Percentiles rank a stretch among this genome's conserved stretches.
These are phyloP conservation scores for Erebia palarica DNA, from an alignment of 2,888 invertebrate genomes.

Conservation along the genomic window DNA sequence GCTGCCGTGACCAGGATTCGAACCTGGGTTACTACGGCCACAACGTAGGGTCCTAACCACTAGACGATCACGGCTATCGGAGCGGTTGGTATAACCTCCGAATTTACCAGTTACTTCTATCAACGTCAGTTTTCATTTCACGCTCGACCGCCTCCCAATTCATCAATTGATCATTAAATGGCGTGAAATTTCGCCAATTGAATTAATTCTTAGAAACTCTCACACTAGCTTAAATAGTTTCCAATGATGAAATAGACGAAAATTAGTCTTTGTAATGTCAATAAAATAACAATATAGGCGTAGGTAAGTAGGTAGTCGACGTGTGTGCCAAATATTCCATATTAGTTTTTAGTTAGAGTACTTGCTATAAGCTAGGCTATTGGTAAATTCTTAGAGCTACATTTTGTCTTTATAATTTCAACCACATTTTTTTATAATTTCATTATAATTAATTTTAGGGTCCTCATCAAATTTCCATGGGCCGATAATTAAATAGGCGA, in stretches of 20 bases:
- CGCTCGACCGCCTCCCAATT: conserved; percentile 27
- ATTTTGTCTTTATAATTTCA: too few relatives aligned
- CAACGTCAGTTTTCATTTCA: conserved; percentile 41
- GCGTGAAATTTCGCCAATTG: conserved; percentile 21
- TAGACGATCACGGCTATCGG: conserved; percentile 83
- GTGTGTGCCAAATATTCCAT: background rate
- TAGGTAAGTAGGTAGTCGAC: background rate
- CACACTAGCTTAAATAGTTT: conserved; percentile 3
- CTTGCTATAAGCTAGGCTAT: too few relatives aligned
- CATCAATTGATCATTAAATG: conserved; percentile 22
- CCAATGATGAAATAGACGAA: conserved; percentile 12
- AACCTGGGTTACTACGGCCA: conserved; percentile 90
- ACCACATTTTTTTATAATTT: too few relatives aligned
- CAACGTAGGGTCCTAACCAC: conserved; percentile 90
- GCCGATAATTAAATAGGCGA: too few relatives aligned
- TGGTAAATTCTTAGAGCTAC: too few relatives aligned
- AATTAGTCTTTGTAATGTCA: conserved; percentile 10
- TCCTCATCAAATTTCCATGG: too few relatives aligned
- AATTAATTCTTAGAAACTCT: conserved; percentile 21
- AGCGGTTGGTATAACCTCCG: conserved; percentile 26
- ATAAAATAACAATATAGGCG: background rate
- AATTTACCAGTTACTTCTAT: conserved; percentile 21
- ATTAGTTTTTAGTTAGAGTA: background rate
- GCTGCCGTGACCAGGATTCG: conserved; percentile 84
- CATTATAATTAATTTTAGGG: too few relatives aligned